Evolutionary conservation across 2,797 vertebrate genomes (phyloP).

Genomic region (Spinibarbus caldwelli): DNA sequence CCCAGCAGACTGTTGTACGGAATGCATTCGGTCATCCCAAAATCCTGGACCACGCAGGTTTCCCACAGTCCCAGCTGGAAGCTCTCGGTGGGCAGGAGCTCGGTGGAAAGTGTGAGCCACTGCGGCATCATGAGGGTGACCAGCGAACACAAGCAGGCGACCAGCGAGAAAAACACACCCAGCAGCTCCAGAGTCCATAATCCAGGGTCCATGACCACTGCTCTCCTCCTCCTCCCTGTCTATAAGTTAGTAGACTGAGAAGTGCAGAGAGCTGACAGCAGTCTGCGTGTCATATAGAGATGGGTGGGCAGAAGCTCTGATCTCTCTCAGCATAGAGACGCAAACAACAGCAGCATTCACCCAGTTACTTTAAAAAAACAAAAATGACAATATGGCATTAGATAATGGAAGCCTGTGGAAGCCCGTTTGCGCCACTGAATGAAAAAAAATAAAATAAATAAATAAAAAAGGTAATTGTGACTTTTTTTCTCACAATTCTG

Average conservation of each 20-base stretch:
- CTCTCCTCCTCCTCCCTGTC: constrained; percentile 4
- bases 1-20: constrained; percentile 65
- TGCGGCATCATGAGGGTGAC: constrained; percentile 72
- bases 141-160: constrained; percentile 72
- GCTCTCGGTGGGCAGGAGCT: constrained; percentile 72
- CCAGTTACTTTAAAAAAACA: not conserved
- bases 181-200: constrained; percentile 66
- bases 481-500: too few relatives aligned
- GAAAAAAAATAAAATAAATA: too few relatives aligned
- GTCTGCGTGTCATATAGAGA: constrained; percentile 31
- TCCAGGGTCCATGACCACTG: constrained; percentile 61
- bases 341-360: not conserved
- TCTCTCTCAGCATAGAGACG: not conserved
- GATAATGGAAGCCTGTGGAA: too few relatives aligned
- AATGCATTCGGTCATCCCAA: constrained; percentile 63
- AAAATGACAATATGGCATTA: not conserved
- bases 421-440: too few relatives aligned
- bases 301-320: constrained; percentile 32
- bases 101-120: constrained; percentile 74
- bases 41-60: constrained; percentile 71
- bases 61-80: constrained; percentile 76
- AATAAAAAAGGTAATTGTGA: too few relatives aligned
- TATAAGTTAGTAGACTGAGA: not conserved
- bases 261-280: constrained; percentile 7
- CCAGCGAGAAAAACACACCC: constrained; percentile 65